Base-by-base conservation (phyloP, 2,113 vertebrate species). In the Siphamia tubifer region DNA sequence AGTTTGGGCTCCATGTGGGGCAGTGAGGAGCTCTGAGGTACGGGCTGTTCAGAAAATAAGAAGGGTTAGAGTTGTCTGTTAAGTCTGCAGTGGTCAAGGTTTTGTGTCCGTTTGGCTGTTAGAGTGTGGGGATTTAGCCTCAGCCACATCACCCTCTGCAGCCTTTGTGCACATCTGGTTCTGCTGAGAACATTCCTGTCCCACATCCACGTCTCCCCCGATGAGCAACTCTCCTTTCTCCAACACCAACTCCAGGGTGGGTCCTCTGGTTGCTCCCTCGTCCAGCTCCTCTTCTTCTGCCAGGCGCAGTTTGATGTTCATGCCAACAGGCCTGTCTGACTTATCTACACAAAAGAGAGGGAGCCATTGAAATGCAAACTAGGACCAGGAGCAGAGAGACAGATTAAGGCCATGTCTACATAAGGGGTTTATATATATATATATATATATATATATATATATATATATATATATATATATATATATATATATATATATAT, bases 231-330 rank as follows among this genome's bases (percentile, higher is more conserved):
- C 81, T 0, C 83, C 70, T 35, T 88, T 77, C 45, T 89, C 82
- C 49, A 92, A 78, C 40, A 92, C 51, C 5, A 94, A 80, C 77
- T 91, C 82, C 63, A 94, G 66, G 6, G 90, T 91, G 56, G 81
- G 61, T 5, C 83, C 66, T 4, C 62, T 54, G 7, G 17, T 27
- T 4, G 39, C 51, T 3, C 44, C 74, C 0, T 79, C 81, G 38
- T 73, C 83, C 27, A 69, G 21, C 62, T 89, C 85, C 6, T 85
- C 84, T 15, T 91, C 89, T 23, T 89, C 85, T 8, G 90, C 75
- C 57, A 93, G 81, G 9, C 81, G 89, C 30, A 94, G 79, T 77
- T 92, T 92, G 56, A 94, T 89, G 74, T 93, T 92, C 73, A 94
- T 68, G 27, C 82, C 76, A 2, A 84, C 1, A 0, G 60, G 56